Base-by-base conservation (phyloP, 2,797 vertebrate species). In the Semotilus atromaculatus region DNA sequence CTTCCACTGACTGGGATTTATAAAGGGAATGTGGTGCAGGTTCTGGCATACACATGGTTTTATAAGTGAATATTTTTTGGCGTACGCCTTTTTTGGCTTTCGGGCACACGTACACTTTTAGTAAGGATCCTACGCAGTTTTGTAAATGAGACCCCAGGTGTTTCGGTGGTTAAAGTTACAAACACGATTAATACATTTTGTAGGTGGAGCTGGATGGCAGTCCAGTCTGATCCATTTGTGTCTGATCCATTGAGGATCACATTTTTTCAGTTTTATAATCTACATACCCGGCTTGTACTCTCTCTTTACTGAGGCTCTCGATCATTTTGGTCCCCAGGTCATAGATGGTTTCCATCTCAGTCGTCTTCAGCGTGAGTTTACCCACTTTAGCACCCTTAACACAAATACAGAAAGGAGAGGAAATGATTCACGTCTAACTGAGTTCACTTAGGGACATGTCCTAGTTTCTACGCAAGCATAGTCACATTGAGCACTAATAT, bases 261-360 rank as follows among this genome's bases (percentile, higher is more conserved):
- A 58, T 6, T 73, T 73, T 10, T 62, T 45, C 5, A 31, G 26
- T 36, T 77, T 68, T 77, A 31, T 58, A 34, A 80, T 40, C 0
- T 45, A 90, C 96, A 95, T 86, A 99, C 98, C 98, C 98, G 0
- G 97, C 97, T 91, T 98, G 97, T 81, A 99, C 96, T 78, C 98
- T 97, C 90, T 99, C 98, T 90, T 98, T 98, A 84, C 96, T 97
- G 77, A 99, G 94, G 1, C 97, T 97, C 90, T 99, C 98, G 0
- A 99, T 99, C 97, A 99, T 99, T 91, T 99, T 99, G 45, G 96
- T 98, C 40, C 98, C 98, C 89, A 99, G 88, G 75, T 99, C 98
- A 1, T 99, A 99, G 89, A 99, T 96, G 0, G 98, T 99, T 91
- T 99, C 98, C 98, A 99, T 99, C 88, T 99, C 98, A 0, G 97